Conservation (phyloP, 53 echinoderm and acorn worm species). For the Echinometra lucunter region DNA sequence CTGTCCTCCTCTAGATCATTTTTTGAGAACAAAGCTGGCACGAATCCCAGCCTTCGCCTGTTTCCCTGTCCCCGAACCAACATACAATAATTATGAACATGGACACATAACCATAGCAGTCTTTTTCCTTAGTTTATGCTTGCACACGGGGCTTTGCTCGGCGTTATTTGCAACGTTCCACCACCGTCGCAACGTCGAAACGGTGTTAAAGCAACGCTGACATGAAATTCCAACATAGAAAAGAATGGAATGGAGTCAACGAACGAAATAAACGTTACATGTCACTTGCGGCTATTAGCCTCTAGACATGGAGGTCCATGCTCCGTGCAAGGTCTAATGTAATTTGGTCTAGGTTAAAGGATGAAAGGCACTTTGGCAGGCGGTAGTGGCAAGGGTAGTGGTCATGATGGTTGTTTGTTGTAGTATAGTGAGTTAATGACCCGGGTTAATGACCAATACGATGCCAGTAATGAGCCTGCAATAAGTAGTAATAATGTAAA, state of each 20-base stretch:
- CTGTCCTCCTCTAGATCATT: not conserved
- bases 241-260: not conserved
- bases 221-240: not conserved
- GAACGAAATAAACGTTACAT: not conserved
- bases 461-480: no score
- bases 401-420: no score
- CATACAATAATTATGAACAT: not conserved
- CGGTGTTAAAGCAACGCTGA: not conserved
- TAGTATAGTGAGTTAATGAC: no score
- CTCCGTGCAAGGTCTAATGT: conserved; percentile 10
- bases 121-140: not conserved
- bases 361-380: not conserved
- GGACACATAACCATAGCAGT: not conserved
- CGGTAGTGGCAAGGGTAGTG: no score
- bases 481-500: no score
- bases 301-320: not conserved
- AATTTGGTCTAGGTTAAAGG: conserved; percentile 22
- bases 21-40: conserved; percentile 46
- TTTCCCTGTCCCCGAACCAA: not conserved
- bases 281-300: conserved; percentile 40
- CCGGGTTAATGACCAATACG: no score
- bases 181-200: not conserved
- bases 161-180: not conserved
- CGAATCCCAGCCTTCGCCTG: not conserved
- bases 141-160: not conserved